These are phyloP conservation scores for Pheosia gnoma DNA, from an alignment of 2,888 invertebrate genomes.

Conservation along the genomic window DNA sequence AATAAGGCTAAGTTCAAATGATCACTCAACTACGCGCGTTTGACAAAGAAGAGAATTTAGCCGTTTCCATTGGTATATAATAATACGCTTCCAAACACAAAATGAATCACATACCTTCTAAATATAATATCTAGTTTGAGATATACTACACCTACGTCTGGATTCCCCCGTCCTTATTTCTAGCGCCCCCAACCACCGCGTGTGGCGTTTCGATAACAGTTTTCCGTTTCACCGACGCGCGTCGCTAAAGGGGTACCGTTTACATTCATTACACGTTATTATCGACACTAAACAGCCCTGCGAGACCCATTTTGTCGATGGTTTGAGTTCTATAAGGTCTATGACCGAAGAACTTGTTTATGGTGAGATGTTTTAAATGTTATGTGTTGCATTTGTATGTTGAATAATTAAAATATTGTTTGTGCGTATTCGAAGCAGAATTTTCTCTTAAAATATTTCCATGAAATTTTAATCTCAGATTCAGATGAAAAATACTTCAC, in stretches of 20 bases:
- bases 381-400: background rate
- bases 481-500: slow-evolving; percentile 45
- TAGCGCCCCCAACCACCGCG: slow-evolving; percentile 49
- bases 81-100: too few species aligned
- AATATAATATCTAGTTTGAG: slow-evolving; percentile 4
- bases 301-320: slow-evolving; percentile 69
- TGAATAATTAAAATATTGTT: slow-evolving; percentile 8
- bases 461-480: slow-evolving; percentile 32
- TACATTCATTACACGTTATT: slow-evolving; percentile 78
- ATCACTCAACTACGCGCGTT: too few species aligned
- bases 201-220: slow-evolving; percentile 73
- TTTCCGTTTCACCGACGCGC: slow-evolving; percentile 54
- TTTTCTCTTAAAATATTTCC: slow-evolving; percentile 12
- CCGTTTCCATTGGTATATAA: too few species aligned
- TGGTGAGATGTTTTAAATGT: slow-evolving; percentile 12
- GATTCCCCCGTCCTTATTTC: slow-evolving; percentile 39
- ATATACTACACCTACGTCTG: slow-evolving; percentile 30
- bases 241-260: slow-evolving; percentile 53
- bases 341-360: slow-evolving; percentile 44
- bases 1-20: too few species aligned
- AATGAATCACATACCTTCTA: background rate
- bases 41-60: too few species aligned
- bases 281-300: slow-evolving; percentile 74
- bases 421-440: slow-evolving; percentile 1
- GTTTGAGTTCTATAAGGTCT: slow-evolving; percentile 36